These are phyloP conservation scores for Sakesphorus luctuosus DNA, from an alignment of 2,113 vertebrate species.

Conservation along the genomic window DNA sequence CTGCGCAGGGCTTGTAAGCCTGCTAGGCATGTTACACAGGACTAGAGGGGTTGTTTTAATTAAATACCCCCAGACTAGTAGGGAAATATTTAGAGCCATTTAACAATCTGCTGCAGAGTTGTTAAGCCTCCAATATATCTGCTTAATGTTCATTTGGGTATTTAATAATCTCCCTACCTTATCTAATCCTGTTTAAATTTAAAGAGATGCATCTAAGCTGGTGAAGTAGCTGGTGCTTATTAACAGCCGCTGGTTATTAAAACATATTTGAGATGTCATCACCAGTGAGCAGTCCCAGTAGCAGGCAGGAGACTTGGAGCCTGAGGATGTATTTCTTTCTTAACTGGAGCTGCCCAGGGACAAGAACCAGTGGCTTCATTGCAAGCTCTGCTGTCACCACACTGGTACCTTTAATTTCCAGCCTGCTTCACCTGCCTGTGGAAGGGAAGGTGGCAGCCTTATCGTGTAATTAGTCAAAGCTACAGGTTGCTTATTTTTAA, in stretches of 20 bases:
- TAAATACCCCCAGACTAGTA: constrained; percentile 69
- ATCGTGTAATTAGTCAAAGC: not conserved
- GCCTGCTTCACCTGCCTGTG: not conserved
- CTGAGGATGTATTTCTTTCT: constrained; percentile 31
- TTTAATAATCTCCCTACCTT: constrained; percentile 78
- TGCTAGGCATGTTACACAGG: constrained; percentile 60
- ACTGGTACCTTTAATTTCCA: not conserved
- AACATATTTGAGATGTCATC: constrained; percentile 72
- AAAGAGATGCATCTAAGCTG: constrained; percentile 77
- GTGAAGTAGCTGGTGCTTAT: constrained; percentile 68
- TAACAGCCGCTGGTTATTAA: constrained; percentile 75
- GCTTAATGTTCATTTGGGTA: constrained; percentile 79
- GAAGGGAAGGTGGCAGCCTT: not conserved
- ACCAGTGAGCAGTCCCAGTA: constrained; percentile 28
- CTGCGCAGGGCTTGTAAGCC: not conserved
- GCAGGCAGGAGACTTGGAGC: constrained; percentile 29
- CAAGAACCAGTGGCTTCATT: not conserved
- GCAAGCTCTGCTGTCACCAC: not conserved
- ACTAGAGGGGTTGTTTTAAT: constrained; percentile 70
- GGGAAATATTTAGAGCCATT: constrained; percentile 70
- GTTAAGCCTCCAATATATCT: constrained; percentile 76
- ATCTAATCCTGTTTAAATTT: constrained; percentile 79
- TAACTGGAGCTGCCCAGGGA: constrained; percentile 2
- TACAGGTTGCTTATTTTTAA: not conserved
- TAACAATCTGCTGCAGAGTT: constrained; percentile 73